These are phyloP conservation scores for Odontothrips loti DNA, from an alignment of 2,888 invertebrate genomes.

Conservation along the genomic window DNA sequence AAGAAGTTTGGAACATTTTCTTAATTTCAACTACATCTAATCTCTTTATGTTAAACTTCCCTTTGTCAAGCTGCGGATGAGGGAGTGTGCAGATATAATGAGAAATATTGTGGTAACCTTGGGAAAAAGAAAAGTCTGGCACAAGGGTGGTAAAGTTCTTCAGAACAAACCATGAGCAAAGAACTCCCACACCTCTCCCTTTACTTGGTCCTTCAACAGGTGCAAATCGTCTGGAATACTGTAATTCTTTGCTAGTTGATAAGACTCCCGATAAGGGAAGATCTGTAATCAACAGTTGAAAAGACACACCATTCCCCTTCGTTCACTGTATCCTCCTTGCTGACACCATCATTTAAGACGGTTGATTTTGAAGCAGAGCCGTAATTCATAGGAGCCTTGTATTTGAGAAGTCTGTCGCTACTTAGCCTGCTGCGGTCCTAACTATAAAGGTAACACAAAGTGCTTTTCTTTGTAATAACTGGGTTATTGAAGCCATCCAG, in stretches of 20 bases:
- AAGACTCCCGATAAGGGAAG: not conserved
- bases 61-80: not conserved
- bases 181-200: not conserved
- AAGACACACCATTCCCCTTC: not conserved
- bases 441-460: too few species aligned
- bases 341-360: too few species aligned
- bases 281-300: not conserved
- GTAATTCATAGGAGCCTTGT: too few species aligned
- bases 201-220: not conserved
- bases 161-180: not conserved
- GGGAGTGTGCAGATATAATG: not conserved
- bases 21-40: not conserved
- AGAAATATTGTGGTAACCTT: not conserved
- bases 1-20: not conserved
- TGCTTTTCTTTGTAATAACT: too few species aligned
- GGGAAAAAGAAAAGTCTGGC: not conserved
- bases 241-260: not conserved
- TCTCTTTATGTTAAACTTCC: not conserved
- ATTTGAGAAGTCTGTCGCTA: too few species aligned
- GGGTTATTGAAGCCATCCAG: too few species aligned
- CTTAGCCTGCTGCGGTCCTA: too few species aligned
- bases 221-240: not conserved
- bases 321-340: too few species aligned
- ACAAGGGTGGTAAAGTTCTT: not conserved
- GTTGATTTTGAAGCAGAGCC: too few species aligned